phyloP scores from a whole-genome alignment of 2,797 vertebrate species.

The Alosa sapidissima region DNA sequence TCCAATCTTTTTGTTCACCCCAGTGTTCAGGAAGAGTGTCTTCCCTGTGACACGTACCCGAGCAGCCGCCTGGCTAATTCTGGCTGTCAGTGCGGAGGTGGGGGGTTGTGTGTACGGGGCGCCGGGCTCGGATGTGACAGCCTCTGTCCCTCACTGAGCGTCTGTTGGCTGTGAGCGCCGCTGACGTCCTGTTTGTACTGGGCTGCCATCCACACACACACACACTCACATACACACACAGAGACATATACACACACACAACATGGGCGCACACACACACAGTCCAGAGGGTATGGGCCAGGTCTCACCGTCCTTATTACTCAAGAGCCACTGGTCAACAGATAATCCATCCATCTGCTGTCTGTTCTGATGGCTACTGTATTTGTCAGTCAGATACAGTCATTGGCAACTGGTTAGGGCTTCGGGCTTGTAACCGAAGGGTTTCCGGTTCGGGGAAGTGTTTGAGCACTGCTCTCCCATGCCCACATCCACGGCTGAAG shows the following conservation, averaged over 20 bases:
- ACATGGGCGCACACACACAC: neutral
- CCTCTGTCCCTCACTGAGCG: neutral
- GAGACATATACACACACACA: neutral
- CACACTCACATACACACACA: neutral
- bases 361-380: neutral
- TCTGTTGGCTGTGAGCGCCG: neutral
- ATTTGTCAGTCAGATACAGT: no score
- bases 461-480: no score
- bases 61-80: neutral
- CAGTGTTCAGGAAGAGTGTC: neutral
- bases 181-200: conserved; percentile 7
- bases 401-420: no score
- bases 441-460: no score
- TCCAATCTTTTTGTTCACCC: neutral
- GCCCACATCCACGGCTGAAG: no score
- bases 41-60: neutral
- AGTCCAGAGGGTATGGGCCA: neutral
- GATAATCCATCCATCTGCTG: conserved; percentile 11
- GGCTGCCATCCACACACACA: neutral
- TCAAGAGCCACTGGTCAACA: neutral
- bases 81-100: neutral
- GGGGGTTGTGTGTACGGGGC: neutral
- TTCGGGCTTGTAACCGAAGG: no score
- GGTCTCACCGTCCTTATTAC: neutral
- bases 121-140: neutral